Percentiles rank a stretch among this genome's conserved stretches.
Conservation (phyloP, 2,888 invertebrate species). For the Rotaria socialis region DNA sequence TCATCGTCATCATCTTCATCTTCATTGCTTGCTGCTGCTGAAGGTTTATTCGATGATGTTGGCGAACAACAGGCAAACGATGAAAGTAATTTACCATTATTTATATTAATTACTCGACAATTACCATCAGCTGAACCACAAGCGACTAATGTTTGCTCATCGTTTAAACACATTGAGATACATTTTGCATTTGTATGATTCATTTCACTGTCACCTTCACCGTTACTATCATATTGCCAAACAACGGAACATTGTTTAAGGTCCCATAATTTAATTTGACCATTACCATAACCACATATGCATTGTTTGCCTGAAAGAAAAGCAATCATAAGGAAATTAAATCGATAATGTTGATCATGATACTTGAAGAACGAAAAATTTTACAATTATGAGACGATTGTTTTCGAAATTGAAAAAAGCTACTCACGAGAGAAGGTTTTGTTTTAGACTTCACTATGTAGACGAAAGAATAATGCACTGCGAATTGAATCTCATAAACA, state of each 20-base stretch:
- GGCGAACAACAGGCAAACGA: background rate
- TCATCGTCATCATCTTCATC: background rate
- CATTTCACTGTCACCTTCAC: background rate
- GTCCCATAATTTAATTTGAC: constrained; percentile 26
- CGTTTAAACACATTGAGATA: constrained; percentile 29
- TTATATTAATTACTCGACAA: background rate
- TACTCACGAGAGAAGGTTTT: no score
- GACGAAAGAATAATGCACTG: no score
- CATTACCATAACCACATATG: constrained; percentile 13
- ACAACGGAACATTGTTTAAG: background rate
- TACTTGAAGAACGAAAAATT: no score
- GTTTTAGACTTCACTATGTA: no score
- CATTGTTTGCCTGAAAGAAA: background rate
- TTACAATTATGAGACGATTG: no score
- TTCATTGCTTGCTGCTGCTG: background rate
- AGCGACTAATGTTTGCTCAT: constrained; percentile 12
- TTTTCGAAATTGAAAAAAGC: no score
- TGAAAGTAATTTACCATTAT: constrained; percentile 20
- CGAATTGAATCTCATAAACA: no score
- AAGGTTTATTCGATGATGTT: background rate
- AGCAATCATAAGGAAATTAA: background rate
- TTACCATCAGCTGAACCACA: constrained; percentile 5
- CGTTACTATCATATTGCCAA: background rate
- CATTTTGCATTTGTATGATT: background rate
- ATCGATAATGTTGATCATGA: no score